phyloP scores from a whole-genome alignment of 2,888 invertebrate species.

The Lepidonotus clava region DNA sequence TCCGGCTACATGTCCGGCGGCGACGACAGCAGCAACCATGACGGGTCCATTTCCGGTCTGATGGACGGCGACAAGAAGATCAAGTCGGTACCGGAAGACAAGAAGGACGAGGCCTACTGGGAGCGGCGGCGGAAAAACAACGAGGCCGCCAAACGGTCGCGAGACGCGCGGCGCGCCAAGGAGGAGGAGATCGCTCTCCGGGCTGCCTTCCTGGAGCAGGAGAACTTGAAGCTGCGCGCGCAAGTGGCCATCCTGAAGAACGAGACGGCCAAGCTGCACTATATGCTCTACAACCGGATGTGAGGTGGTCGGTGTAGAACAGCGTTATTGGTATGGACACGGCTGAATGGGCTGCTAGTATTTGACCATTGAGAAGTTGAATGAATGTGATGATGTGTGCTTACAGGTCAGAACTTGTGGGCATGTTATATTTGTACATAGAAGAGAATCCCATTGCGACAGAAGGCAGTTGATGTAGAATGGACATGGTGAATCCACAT shows the following conservation, averaged over 20 bases:
- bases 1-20: background rate
- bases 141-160: conserved; percentile 95
- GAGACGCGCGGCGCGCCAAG: conserved; percentile 92
- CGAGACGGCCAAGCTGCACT: conserved; percentile 84
- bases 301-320: background rate
- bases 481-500: no score
- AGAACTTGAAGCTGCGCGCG: conserved; percentile 89
- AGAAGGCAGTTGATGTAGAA: no score
- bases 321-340: no score
- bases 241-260: conserved; percentile 86
- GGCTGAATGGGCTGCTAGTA: background rate
- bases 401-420: no score
- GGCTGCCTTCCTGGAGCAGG: conserved; percentile 92
- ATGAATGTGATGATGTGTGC: background rate
- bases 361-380: background rate
- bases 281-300: conserved; percentile 80
- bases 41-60: background rate
- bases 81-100: conserved; percentile 74
- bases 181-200: conserved; percentile 95
- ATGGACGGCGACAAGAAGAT: conserved; percentile 9
- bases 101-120: conserved; percentile 91
- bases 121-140: conserved; percentile 95
- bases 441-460: background rate
- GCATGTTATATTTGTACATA: conserved; percentile 43
- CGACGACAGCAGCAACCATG: background rate